Evolutionary conservation across 2,888 invertebrate species (phyloP), one percentile per base, ranked within the genome.

Genomic region (Tortricodes alternella): DNA sequence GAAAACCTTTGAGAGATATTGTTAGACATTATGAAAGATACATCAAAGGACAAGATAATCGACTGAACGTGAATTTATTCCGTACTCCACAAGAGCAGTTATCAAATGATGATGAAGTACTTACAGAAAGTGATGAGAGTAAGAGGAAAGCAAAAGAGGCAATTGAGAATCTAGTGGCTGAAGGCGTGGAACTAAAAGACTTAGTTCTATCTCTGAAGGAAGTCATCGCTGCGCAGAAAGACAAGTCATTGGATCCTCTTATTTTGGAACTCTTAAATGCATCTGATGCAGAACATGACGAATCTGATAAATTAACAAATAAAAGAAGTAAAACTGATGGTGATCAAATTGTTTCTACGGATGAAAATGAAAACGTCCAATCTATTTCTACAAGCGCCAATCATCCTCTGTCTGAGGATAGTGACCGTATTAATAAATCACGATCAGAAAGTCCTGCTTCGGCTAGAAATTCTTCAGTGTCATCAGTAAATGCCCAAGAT

Each of bases 1-100:
- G 85, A 0, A 75, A 64, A 62, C 80, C 85, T 0, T 44, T 85
- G 1, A 71, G 70, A 35, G 80, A 84, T 38, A 59, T 88, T 1
- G 70, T 62, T 0, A 62, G 69, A 15, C 77, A 88, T 11, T 87
- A 78, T 49, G 67, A 78, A 35, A 74, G 75, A 60, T 79, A 73
- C 39, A 18, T 74, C 0, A 74, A 63, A 3, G 71, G 76, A 1
- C 52, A 72, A 57, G 46, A 38, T 1, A 65, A 70, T 3, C 38
- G 53, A 1, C 24, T 80, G 5, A 74, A 76, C 13, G 52, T 60
- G 0, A 24, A 46, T 6, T 13, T 74, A 11, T 77, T 80, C 29
- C 37, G 48, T 6, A 46, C 56, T 11, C 15, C 37, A 7, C 34
- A 37, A 35, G 38, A 48, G 8, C 46, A 58, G 48, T 19, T n/a